Evolutionary conservation across 2,888 invertebrate genomes (phyloP), one percentile per base, ranked within the genome.

Genomic region (Aspidiotus rigidus): DNA sequence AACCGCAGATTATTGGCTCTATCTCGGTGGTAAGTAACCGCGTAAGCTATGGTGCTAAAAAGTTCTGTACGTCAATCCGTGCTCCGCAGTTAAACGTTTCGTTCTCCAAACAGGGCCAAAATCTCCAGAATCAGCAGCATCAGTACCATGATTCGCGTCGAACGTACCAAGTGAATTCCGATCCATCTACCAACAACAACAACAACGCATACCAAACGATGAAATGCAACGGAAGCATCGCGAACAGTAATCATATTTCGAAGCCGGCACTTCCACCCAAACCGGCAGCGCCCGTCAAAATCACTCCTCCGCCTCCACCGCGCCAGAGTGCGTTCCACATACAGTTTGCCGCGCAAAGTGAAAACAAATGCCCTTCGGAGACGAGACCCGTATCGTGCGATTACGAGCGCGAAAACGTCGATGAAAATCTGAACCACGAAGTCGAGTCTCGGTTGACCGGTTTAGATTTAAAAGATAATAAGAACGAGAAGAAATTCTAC

Each of bases 191-290:
- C 67, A 67, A 42, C 49, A 67, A 40, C 56, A 64, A 39, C 41
- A 57, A 11, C 60, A 67, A 42, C 39, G 60, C 15, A 39, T 42
- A 28, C 60, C 49, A 28, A 49, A 67, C 17, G 49, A 59, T 59
- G 57, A 67, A 40, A 44, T 49, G 17, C 60, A 59, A 41, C 15
- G 15, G 9, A n/a, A 28, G 28, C 28, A 28, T 28, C 28, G 28
- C 28, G 28, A n/a, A 13, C 15, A 56, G 53, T 49, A 69, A 69
- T 53, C 61, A 61, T 44, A 60, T 53, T 6, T 13, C 55, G 39
- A 87, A 90, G 77, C 90, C 90, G 0, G 89, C 90, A 2, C 78
- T 90, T 77, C 90, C 90, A 71, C 90, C 90, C 10, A 93, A 93
- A 80, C 93, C 93, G 62, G 84, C 85, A 16, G 83, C 87, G 63